A percentile compares a stretch with the other conserved stretches of the same genome.
Evolutionary conservation across 2,113 vertebrate genomes (phyloP).

Genomic region (Leucopsar rothschildi): DNA sequence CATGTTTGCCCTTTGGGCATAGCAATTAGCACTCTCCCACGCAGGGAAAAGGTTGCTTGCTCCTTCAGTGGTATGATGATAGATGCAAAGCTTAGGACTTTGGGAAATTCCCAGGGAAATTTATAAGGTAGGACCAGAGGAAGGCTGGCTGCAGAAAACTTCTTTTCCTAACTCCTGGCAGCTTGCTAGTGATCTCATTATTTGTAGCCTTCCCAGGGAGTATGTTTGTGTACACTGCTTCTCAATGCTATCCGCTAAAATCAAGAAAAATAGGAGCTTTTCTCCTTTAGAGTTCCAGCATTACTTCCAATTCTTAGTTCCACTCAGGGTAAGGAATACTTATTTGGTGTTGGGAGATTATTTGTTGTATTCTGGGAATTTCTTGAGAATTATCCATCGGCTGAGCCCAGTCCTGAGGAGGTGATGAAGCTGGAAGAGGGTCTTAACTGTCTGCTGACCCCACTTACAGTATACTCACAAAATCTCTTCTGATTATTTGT

Average conservation of each 20-base stretch:
- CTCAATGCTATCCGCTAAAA: not conserved
- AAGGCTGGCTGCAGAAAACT: not conserved
- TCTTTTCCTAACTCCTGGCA: not conserved
- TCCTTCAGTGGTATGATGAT: not conserved
- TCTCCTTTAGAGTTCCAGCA: not conserved
- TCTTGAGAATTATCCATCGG: not conserved
- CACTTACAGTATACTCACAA: not conserved
- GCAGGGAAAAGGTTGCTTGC: not conserved
- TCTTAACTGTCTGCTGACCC: not conserved
- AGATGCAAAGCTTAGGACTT: not conserved
- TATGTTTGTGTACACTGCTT: not conserved
- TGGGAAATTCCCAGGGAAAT: not conserved
- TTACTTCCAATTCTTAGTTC: not conserved
- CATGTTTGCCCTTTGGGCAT: not conserved
- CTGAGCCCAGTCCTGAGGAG: not conserved
- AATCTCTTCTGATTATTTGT: not conserved
- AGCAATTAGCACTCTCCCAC: not conserved
- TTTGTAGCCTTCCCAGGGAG: not conserved
- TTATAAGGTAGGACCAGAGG: not conserved
- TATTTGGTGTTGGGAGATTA: not conserved
- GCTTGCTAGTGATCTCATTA: not conserved
- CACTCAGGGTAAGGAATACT: not conserved
- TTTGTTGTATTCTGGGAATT: not conserved
- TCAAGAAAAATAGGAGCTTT: not conserved
- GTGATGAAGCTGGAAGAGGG: not conserved